Evolutionary conservation across 1,140 invertebrate genomes (phyloP).

Genomic region (Gryllus bimaculatus): DNA sequence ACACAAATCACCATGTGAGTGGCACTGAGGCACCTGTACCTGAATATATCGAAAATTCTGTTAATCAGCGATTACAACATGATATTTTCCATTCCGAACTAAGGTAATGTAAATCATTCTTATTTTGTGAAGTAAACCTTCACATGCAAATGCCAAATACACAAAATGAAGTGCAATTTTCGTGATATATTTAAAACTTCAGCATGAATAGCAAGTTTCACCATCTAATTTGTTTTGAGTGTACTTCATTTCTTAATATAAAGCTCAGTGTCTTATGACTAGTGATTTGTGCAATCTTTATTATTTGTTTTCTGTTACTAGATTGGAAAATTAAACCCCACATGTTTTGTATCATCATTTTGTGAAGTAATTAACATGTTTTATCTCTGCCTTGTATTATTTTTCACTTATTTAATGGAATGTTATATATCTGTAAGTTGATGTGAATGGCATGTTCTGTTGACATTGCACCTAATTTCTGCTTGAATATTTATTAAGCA

Average conservation of each 20-base stretch:
- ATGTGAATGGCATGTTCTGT: not conserved
- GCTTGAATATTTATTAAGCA: not conserved
- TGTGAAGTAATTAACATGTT: too few species aligned
- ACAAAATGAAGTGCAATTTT: too few species aligned
- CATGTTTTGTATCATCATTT: too few species aligned
- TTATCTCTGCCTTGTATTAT: too few species aligned
- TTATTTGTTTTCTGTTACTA: not conserved
- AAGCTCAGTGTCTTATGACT: not conserved
- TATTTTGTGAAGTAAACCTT: not conserved
- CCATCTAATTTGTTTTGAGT: too few species aligned
- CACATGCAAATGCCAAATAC: too few species aligned
- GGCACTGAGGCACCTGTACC: constrained; percentile 20
- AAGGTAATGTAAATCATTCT: constrained; percentile 29
- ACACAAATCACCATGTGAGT: constrained; percentile 13
- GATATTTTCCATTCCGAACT: constrained; percentile 43
- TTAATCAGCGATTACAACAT: constrained; percentile 34
- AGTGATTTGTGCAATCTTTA: not conserved
- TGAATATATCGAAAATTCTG: constrained; percentile 15
- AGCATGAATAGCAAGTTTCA: too few species aligned
- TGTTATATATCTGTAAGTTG: too few species aligned
- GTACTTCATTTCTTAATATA: too few species aligned
- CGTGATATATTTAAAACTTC: too few species aligned
- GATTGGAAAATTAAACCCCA: too few species aligned
- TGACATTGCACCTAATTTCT: not conserved
- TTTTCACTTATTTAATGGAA: too few species aligned